These are phyloP conservation scores for Melinaea marsaeus DNA, from an alignment of 2,888 invertebrate species.

Conservation along the genomic window DNA sequence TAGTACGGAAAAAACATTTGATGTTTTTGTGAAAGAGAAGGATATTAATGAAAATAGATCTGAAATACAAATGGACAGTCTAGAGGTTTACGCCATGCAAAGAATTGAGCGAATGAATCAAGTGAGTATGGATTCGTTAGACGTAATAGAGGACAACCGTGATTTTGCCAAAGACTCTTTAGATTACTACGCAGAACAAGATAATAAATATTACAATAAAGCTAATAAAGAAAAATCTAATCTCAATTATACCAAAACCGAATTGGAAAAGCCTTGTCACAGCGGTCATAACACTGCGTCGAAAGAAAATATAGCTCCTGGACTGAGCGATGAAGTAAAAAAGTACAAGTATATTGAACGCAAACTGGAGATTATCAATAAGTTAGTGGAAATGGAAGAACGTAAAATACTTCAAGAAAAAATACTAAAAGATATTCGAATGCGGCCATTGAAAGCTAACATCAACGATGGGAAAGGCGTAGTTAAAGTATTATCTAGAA, in stretches of 20 bases:
- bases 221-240: slow-evolving; percentile 59
- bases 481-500: slow-evolving; percentile 82
- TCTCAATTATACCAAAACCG: slow-evolving; percentile 51
- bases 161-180: slow-evolving; percentile 73
- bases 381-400: slow-evolving; percentile 82
- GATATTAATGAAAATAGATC: slow-evolving; percentile 78
- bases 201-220: slow-evolving; percentile 57
- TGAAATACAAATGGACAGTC: slow-evolving; percentile 80
- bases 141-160: slow-evolving; percentile 60
- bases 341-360: slow-evolving; percentile 82
- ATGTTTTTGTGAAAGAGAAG: slow-evolving; percentile 79
- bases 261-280: slow-evolving; percentile 46
- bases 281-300: slow-evolving; percentile 48
- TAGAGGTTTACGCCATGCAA: slow-evolving; percentile 76
- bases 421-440: slow-evolving; percentile 78
- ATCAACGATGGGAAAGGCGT: slow-evolving; percentile 80
- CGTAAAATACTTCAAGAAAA: slow-evolving; percentile 82
- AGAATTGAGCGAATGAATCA: slow-evolving; percentile 63
- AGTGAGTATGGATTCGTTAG: slow-evolving; percentile 73
- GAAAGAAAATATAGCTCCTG: slow-evolving; percentile 66
- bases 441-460: slow-evolving; percentile 80
- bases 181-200: slow-evolving; percentile 70
- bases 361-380: slow-evolving; percentile 84
- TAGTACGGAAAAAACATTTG: slow-evolving; percentile 74
- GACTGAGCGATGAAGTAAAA: slow-evolving; percentile 74